Conservation (phyloP, 2,113 vertebrate species). For the Lophotis ruficrista region DNA sequence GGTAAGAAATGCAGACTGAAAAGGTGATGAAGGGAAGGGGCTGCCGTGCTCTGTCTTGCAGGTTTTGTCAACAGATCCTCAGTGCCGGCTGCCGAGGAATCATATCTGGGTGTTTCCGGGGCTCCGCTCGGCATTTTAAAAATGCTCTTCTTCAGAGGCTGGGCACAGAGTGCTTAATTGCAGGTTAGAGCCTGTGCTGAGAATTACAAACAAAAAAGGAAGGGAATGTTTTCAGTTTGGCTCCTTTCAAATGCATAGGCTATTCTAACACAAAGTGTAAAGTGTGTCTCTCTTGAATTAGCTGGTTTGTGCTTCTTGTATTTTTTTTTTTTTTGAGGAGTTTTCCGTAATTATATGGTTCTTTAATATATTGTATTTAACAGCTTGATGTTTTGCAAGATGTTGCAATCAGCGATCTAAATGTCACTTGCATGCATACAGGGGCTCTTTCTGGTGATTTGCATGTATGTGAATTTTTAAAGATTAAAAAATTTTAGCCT, state of each 20-base stretch:
- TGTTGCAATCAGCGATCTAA: not conserved
- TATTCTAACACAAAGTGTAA: not conserved
- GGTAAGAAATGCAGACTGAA: not conserved
- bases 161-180: not conserved
- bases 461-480: not conserved
- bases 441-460: not conserved
- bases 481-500: not conserved
- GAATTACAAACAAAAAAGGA: not conserved
- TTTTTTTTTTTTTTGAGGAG: not conserved
- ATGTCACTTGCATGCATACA: not conserved
- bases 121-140: not conserved
- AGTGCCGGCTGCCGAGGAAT: not conserved
- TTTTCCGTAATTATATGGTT: not conserved
- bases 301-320: not conserved
- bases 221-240: not conserved
- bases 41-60: not conserved
- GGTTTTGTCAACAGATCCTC: not conserved
- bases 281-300: not conserved
- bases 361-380: not conserved
- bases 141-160: not conserved
- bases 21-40: not conserved
- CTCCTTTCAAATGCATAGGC: not conserved
- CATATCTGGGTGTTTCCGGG: not conserved
- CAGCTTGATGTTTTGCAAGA: not conserved
- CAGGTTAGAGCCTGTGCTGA: constrained; percentile 7